Conservation (phyloP, 2,888 invertebrate genomes). For the Eupithecia exiguata region DNA sequence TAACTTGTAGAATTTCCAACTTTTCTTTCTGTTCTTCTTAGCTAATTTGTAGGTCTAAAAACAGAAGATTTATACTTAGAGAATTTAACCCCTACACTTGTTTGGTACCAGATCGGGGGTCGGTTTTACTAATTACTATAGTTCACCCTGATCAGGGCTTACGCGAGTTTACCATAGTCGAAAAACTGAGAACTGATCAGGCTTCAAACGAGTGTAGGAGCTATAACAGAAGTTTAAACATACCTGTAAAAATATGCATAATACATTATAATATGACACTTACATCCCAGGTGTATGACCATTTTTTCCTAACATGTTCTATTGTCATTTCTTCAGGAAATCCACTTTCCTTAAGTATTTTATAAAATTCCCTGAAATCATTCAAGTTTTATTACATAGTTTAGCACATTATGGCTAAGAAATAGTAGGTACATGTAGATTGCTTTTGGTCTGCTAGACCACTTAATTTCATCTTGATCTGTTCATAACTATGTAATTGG, state of each 20-base stretch:
- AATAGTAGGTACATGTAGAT: too few relatives aligned
- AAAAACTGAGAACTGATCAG: too few relatives aligned
- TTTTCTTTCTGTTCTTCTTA: constrained; percentile 70
- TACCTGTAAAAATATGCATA: not conserved
- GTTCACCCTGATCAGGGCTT: too few relatives aligned
- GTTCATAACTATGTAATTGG: not conserved
- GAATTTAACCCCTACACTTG: not conserved
- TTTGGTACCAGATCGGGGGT: too few relatives aligned
- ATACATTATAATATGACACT: constrained; percentile 46
- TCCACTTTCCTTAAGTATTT: constrained; percentile 71
- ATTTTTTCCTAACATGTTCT: constrained; percentile 76
- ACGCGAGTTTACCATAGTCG: too few relatives aligned
- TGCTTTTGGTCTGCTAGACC: too few relatives aligned
- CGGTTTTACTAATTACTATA: too few relatives aligned
- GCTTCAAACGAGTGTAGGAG: too few relatives aligned
- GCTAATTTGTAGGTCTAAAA: constrained; percentile 75
- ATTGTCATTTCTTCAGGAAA: constrained; percentile 76
- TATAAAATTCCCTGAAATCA: constrained; percentile 69
- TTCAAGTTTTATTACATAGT: not conserved
- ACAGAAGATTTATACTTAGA: not conserved
- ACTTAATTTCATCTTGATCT: not conserved
- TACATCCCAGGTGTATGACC: constrained; percentile 79
- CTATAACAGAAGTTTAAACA: not conserved
- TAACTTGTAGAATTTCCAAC: constrained; percentile 74
- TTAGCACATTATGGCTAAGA: not conserved